phyloP scores from a whole-genome alignment of 2,888 invertebrate genomes.

The Drosophila kanekoi region DNA sequence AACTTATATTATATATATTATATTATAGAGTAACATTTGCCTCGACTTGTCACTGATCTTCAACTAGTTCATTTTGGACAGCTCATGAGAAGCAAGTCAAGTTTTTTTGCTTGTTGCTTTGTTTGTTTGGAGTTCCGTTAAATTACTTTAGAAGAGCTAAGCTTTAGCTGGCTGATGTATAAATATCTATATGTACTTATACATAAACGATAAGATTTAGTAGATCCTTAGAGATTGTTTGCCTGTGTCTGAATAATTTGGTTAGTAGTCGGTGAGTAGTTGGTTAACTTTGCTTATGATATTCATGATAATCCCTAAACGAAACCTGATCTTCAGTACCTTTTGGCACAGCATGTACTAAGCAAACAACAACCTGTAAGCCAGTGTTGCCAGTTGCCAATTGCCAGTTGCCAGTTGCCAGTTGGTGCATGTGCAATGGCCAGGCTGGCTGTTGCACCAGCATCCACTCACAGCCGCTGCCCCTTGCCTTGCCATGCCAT shows the following conservation, averaged over 20 bases:
- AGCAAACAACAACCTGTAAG: constrained; percentile 42
- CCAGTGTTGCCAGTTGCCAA: constrained; percentile 21
- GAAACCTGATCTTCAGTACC: constrained; percentile 53
- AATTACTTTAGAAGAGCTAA: too few relatives aligned
- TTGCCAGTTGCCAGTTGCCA: constrained; percentile 15
- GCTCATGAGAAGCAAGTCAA: too few relatives aligned
- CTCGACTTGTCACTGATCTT: neutral
- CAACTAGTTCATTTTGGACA: neutral
- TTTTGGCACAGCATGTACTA: constrained; percentile 44
- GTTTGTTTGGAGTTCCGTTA: too few relatives aligned
- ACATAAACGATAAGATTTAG: too few relatives aligned
- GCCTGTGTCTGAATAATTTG: neutral
- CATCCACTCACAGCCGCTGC: neutral
- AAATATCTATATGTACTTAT: too few relatives aligned
- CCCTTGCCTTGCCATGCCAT: constrained; percentile 13
- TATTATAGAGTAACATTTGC: too few relatives aligned
- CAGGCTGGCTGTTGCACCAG: constrained; percentile 10
- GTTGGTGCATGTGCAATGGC: constrained; percentile 37
- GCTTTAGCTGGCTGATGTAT: too few relatives aligned
- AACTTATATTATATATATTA: too few relatives aligned
- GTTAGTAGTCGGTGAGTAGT: constrained; percentile 1
- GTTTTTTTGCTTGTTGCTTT: too few relatives aligned
- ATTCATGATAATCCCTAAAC: constrained; percentile 45
- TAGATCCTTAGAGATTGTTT: neutral
- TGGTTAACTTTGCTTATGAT: constrained; percentile 24